A percentile compares a stretch with the other conserved stretches of the same genome.
Evolutionary conservation across 2,113 vertebrate genomes (phyloP).

Genomic region (Tragelaphus buxtoni): DNA sequence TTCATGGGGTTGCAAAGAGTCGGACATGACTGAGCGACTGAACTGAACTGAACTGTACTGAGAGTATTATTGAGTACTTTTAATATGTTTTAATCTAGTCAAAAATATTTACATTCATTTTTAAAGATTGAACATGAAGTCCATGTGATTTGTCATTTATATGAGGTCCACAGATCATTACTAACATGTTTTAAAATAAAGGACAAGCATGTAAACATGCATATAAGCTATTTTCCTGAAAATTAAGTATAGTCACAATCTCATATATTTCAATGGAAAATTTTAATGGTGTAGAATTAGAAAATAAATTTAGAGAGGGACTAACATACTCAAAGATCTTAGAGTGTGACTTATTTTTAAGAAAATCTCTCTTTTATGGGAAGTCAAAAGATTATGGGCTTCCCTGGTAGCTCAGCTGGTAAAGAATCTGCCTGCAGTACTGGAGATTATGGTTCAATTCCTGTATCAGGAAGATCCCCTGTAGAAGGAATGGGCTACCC

Average conservation of each 20-base stretch:
- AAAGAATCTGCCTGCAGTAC: neutral
- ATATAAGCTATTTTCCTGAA: neutral
- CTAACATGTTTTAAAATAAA: neutral
- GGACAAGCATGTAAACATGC: neutral
- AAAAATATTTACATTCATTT: neutral
- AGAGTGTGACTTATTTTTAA: neutral
- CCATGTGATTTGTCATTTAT: neutral
- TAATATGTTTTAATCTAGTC: neutral
- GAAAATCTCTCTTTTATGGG: neutral
- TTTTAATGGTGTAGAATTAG: neutral
- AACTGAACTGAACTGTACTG: neutral
- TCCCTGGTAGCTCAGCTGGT: neutral
- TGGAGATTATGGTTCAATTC: neutral
- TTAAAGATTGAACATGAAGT: neutral
- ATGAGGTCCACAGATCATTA: neutral
- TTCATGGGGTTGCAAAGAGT: too few relatives aligned
- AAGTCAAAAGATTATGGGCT: neutral
- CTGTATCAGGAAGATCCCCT: neutral
- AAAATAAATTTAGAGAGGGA: neutral
- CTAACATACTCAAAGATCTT: neutral
- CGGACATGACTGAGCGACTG: too few relatives aligned
- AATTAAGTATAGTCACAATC: neutral
- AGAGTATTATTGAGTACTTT: neutral
- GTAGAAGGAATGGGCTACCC: neutral
- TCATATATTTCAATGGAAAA: neutral